Percentiles rank a stretch among this genome's conserved stretches.
Evolutionary conservation across 53 echinoderm and acorn worm species (phyloP).

Genomic region (Temnopleurus reevesii): DNA sequence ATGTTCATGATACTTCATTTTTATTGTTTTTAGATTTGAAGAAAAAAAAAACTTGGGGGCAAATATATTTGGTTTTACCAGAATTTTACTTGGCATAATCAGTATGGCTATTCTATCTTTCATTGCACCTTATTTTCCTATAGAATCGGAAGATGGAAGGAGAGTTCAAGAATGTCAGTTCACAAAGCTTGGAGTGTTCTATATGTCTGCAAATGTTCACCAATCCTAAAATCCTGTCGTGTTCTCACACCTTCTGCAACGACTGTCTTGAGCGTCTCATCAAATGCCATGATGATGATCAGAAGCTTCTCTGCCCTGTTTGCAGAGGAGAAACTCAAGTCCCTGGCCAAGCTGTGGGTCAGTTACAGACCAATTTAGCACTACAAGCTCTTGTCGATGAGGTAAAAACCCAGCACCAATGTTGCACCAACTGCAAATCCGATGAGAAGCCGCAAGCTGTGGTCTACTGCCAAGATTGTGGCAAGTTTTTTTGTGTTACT

Average conservation of each 20-base stretch:
- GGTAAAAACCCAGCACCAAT: not conserved
- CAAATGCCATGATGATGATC: not conserved
- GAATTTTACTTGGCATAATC: too few relatives aligned
- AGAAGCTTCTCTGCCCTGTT: not conserved
- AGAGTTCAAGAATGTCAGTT: not conserved
- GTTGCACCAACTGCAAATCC: not conserved
- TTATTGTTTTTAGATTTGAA: too few relatives aligned
- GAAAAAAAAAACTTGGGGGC: too few relatives aligned
- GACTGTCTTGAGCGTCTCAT: not conserved
- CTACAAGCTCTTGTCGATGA: not conserved
- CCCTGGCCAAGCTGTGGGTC: not conserved
- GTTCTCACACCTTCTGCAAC: not conserved
- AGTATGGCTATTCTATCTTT: too few relatives aligned
- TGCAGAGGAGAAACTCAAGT: not conserved
- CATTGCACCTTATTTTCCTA: not conserved
- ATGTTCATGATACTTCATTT: too few relatives aligned
- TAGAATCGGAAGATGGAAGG: not conserved
- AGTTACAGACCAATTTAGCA: not conserved
- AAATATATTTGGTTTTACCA: too few relatives aligned
- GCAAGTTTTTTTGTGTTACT: not conserved
- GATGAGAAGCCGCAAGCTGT: not conserved
- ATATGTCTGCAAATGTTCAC: not conserved
- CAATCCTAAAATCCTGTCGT: not conserved
- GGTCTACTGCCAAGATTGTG: not conserved
- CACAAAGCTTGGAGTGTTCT: not conserved